phyloP scores from a whole-genome alignment of 2,113 vertebrate species.

The Pangasianodon gigas region DNA sequence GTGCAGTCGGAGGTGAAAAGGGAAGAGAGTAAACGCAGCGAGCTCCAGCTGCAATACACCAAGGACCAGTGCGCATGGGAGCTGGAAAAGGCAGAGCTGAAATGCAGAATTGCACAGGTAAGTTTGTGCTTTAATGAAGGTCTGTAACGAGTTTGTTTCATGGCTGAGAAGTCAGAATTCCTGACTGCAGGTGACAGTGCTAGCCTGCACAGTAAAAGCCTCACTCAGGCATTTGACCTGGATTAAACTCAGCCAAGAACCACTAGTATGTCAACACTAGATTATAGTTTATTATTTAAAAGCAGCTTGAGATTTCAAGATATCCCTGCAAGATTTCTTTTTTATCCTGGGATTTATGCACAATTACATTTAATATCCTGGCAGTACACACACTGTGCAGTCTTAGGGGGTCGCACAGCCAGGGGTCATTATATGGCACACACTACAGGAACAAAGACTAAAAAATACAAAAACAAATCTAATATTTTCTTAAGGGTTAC shows the following conservation, averaged over 20 bases:
- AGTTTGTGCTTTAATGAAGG: neutral
- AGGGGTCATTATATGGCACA: neutral
- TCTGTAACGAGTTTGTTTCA: neutral
- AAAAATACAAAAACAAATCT: neutral
- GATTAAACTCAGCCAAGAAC: neutral
- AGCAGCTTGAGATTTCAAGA: neutral
- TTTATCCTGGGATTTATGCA: neutral
- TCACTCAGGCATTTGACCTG: neutral
- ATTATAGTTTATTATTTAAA: neutral
- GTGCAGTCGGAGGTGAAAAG: slow-evolving; percentile 72
- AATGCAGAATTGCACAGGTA: slow-evolving; percentile 74
- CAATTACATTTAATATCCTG: neutral
- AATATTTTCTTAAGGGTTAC: neutral
- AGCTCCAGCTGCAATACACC: slow-evolving; percentile 74
- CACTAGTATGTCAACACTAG: neutral
- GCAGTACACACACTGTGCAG: neutral
- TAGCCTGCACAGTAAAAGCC: neutral
- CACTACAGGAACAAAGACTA: neutral
- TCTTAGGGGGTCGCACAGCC: neutral
- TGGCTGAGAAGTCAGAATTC: neutral
- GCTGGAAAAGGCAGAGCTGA: slow-evolving; percentile 72
- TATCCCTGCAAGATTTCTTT: neutral
- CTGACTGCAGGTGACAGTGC: slow-evolving; percentile 1
- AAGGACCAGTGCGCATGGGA: slow-evolving; percentile 74
- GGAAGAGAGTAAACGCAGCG: slow-evolving; percentile 71